Percentiles rank a stretch among this genome's conserved stretches.
Evolutionary conservation across 2,888 invertebrate genomes (phyloP).

Genomic region (Galerucella nymphaeae): DNA sequence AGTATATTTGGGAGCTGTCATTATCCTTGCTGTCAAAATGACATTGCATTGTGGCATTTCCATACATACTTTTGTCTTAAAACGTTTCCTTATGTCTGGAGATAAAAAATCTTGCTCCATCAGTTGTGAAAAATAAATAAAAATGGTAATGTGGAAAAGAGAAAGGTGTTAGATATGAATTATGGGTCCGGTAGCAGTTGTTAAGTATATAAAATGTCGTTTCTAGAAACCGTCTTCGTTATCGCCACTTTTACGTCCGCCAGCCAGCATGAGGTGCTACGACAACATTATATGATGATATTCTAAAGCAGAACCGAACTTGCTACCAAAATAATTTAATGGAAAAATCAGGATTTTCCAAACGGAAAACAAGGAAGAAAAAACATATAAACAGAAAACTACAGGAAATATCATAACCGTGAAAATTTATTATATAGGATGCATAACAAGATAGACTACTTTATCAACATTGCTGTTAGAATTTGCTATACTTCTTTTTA

Average conservation of each 20-base stretch:
- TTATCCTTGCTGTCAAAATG: too few relatives aligned
- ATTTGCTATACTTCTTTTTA: slow-evolving; percentile 7
- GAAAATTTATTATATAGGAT: slow-evolving; percentile 41
- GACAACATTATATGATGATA: slow-evolving; percentile 45
- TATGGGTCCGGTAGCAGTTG: slow-evolving; percentile 61
- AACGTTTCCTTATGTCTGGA: not conserved
- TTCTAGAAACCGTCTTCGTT: slow-evolving; percentile 63
- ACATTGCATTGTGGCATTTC: too few relatives aligned
- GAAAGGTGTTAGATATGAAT: slow-evolving; percentile 57
- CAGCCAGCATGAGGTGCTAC: slow-evolving; percentile 52
- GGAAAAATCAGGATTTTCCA: too few relatives aligned
- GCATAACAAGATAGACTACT: slow-evolving; percentile 34
- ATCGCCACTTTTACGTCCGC: slow-evolving; percentile 59
- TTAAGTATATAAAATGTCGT: slow-evolving; percentile 65
- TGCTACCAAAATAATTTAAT: not conserved
- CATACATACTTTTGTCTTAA: not conserved
- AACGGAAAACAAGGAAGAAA: not conserved
- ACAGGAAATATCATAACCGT: slow-evolving; percentile 41
- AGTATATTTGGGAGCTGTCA: too few relatives aligned
- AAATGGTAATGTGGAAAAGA: slow-evolving; percentile 38
- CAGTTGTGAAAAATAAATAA: slow-evolving; percentile 19
- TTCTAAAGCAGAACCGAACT: slow-evolving; percentile 15
- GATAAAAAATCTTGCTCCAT: not conserved
- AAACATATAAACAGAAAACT: slow-evolving; percentile 33
- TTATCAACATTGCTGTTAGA: slow-evolving; percentile 18